A percentile compares a stretch with the other conserved stretches of the same genome.
Conservation (phyloP, 2,113 vertebrate genomes). For the Phodopus roborovskii region DNA sequence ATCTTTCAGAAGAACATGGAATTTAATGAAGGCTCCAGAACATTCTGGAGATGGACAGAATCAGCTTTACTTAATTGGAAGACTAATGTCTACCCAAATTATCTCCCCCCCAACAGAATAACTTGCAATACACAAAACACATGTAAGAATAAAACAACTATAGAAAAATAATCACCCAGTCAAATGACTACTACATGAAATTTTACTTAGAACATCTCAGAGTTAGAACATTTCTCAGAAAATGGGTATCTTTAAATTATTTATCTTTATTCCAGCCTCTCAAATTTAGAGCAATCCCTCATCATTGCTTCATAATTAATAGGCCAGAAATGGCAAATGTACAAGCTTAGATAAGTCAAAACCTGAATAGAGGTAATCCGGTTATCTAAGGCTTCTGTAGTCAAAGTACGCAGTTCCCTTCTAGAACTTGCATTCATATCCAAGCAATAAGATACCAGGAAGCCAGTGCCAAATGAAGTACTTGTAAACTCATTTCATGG, state of each 20-base stretch:
- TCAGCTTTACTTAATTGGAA: background rate
- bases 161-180: conserved; percentile 13
- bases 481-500: conserved; percentile 2
- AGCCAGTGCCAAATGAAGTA: conserved; percentile 16
- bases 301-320: background rate
- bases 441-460: background rate
- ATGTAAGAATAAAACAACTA: background rate
- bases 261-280: conserved; percentile 4
- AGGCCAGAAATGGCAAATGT: background rate
- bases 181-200: background rate
- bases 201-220: conserved; percentile 9
- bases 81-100: background rate
- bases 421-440: conserved; percentile 10
- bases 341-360: background rate
- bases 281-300: background rate
- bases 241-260: background rate
- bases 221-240: background rate
- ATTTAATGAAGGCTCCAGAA: background rate
- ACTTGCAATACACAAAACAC: conserved; percentile 12
- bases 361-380: background rate
- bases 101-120: background rate
- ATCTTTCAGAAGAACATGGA: background rate
- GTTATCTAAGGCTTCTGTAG: conserved; percentile 6
- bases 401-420: conserved; percentile 13
- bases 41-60: conserved; percentile 39